Evolutionary conservation across 2,113 vertebrate genomes (phyloP), one percentile per base, ranked within the genome.

Genomic region (Amphilophus citrinellus): DNA sequence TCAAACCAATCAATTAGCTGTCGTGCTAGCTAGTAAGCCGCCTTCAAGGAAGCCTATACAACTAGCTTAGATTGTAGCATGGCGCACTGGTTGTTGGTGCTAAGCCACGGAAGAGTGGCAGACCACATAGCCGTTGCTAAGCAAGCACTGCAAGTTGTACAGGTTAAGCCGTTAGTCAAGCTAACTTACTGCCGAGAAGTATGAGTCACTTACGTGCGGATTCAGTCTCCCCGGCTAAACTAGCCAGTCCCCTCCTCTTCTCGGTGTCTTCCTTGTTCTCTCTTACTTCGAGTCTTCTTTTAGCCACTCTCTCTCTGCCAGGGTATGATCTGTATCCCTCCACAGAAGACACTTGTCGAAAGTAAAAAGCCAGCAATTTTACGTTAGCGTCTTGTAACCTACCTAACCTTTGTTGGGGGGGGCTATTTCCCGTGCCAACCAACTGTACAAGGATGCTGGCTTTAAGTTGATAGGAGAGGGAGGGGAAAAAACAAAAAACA

Each of bases 181-280:
- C 59, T 77, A 84, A 66, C 66, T 50, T 61, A 10, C 22, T 42
- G 39, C 65, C 32, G 50, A 18, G 42, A 47, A 60, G 63, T 61
- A 61, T 63, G 85, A 85, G 84, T 82, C 66, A 95, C 94, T 95
- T 95, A 95, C 94, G 79, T 93, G 91, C 83, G 79, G 79, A 83
- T 79, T 93, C 68, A 20, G 77, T 92, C 87, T 92, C 90, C 86
- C 94, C 93, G 92, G 94, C 92, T 91, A 84, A 88, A 90, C 68
- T 66, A 93, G 93, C 94, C 94, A 91, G 93, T 90, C 88, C 87
- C 92, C 91, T 92, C 90, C 92, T 39, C 37, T 92, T 75, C 86
- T 80, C 88, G 53, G 61, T 20, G 86, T 85, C 91, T 91, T 93
- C 91, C 92, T 90, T 79, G 87, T 89, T 91, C 85, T 44, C 82